Evolutionary conservation across 2,888 invertebrate species (phyloP).

Genomic region (Teleiodes luculella): DNA sequence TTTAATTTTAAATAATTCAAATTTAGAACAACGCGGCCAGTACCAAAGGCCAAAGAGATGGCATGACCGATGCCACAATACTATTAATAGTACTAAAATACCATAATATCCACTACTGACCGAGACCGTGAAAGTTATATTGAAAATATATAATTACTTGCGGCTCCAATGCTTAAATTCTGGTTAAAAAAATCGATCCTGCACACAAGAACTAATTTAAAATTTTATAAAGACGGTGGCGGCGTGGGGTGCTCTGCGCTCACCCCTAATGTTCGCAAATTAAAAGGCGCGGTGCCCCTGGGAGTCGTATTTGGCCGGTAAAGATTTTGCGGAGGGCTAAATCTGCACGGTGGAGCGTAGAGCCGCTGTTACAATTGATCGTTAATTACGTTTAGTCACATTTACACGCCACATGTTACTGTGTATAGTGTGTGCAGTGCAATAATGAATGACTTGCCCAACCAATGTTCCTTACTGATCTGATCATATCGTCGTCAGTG

Average conservation of each 20-base stretch:
- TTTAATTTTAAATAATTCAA: too few species aligned
- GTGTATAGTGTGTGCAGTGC: too few species aligned
- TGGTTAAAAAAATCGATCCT: slow-evolving; percentile 6
- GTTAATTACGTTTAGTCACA: slow-evolving; percentile 76
- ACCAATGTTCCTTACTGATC: too few species aligned
- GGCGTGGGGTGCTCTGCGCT: slow-evolving; percentile 39
- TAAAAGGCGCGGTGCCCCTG: slow-evolving; percentile 71
- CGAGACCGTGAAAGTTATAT: too few species aligned
- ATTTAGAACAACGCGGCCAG: too few species aligned
- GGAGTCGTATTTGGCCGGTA: slow-evolving; percentile 60
- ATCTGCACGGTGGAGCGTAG: slow-evolving; percentile 50
- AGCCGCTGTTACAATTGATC: slow-evolving; percentile 68
- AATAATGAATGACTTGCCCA: slow-evolving; percentile 4
- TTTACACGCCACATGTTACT: slow-evolving; percentile 71
- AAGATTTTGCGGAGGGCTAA: slow-evolving; percentile 67
- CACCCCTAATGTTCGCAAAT: slow-evolving; percentile 73
- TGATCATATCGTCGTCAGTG: too few species aligned
- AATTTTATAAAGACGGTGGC: slow-evolving; percentile 36
- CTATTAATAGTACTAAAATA: too few species aligned
- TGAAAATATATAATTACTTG: slow-evolving; percentile 3
- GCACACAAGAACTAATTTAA: slow-evolving; percentile 30
- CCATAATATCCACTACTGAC: too few species aligned
- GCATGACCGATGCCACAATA: too few species aligned
- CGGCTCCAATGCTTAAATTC: neutral
- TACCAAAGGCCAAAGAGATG: too few species aligned